Evolutionary conservation across 64 coral and sea anemone species (phyloP).

Genomic region (Trachythela sp.): DNA sequence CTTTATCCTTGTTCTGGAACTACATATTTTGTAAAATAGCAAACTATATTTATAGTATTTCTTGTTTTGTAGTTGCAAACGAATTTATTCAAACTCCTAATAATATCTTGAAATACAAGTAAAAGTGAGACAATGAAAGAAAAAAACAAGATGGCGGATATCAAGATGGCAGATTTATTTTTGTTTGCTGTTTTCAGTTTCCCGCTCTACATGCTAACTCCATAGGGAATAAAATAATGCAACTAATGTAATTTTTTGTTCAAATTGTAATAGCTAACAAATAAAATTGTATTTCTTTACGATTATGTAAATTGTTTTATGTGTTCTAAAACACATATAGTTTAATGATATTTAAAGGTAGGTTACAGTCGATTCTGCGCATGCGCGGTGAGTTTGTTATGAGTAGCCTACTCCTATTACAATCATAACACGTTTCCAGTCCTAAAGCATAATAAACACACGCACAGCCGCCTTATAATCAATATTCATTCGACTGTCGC

Average conservation of each 20-base stretch:
- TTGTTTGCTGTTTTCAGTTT: constrained; percentile 24
- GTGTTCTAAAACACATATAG: constrained; percentile 7
- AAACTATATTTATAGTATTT: no score
- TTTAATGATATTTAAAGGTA: no score
- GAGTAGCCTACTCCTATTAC: no score
- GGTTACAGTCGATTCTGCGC: no score
- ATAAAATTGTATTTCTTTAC: constrained; percentile 20
- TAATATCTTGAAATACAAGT: background rate
- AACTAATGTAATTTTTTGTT: constrained; percentile 17
- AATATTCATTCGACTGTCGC: no score
- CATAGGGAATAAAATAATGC: constrained; percentile 11
- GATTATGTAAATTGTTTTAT: constrained; percentile 11
- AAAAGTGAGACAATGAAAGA: background rate
- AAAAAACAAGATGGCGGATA: constrained; percentile 26
- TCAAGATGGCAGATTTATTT: constrained; percentile 38
- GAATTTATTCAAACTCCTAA: background rate
- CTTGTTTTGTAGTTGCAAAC: no score
- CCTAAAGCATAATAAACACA: no score
- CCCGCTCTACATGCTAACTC: background rate
- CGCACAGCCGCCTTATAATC: no score
- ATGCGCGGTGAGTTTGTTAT: no score
- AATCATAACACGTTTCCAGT: no score
- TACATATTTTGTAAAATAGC: no score
- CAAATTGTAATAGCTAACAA: constrained; percentile 28
- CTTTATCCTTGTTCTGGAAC: no score